A percentile compares a stretch with the other conserved stretches of the same genome.
phyloP scores from a whole-genome alignment of 2,888 invertebrate species.

The Gryllus longicercus region DNA sequence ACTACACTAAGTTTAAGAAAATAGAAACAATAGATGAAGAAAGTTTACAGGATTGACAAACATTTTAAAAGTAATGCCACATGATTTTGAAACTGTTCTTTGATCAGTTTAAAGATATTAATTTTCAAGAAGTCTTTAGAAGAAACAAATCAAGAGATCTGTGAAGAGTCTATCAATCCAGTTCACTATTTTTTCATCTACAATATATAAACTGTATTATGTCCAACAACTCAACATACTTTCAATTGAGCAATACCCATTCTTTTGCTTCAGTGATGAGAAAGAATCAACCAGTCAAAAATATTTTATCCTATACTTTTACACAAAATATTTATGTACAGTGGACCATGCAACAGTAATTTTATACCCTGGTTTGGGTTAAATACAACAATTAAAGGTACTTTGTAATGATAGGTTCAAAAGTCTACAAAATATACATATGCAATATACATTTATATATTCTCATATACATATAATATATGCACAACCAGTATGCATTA shows the following conservation, averaged over 20 bases:
- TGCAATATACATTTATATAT: background rate
- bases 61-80: background rate
- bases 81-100: too few species aligned
- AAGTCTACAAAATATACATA: constrained; percentile 17
- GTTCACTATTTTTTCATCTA: background rate
- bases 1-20: background rate
- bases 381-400: constrained; percentile 11
- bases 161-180: background rate
- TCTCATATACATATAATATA: background rate
- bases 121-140: too few species aligned
- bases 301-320: background rate
- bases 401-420: constrained; percentile 10
- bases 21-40: background rate
- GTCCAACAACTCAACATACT: background rate
- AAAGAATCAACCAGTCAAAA: constrained; percentile 17
- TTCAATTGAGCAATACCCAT: constrained; percentile 9
- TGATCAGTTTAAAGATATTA: too few species aligned
- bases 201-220: background rate
- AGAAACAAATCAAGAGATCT: too few species aligned
- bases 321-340: constrained; percentile 4
- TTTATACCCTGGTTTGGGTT: background rate
- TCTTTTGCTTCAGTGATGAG: background rate
- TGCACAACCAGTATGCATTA: background rate
- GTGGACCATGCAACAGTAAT: background rate
- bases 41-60: background rate